Evolutionary conservation across 2,888 invertebrate genomes (phyloP), one percentile per base, ranked within the genome.

Genomic region (Diarsia rubi): DNA sequence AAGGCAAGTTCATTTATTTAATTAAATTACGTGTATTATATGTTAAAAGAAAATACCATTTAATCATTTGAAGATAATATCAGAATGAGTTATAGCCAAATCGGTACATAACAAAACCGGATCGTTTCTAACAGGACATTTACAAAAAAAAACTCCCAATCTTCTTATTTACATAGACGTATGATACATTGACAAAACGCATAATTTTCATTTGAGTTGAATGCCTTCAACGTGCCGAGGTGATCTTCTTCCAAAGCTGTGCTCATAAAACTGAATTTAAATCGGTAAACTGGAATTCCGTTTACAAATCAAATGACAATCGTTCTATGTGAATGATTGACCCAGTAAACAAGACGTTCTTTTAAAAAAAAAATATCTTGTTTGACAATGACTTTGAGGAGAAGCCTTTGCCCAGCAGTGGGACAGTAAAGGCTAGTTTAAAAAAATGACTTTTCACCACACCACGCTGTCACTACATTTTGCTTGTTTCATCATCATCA

Each of bases 31-130:
- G 12, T n/a, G 49, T 21, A 69, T 24, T 47, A 24, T 8, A 42
- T 42, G 31, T 63, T 64, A 87, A 83, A 82, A 79, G 88, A 87
- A 87, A 87, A 86, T 68, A 80, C 67, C 73, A 47, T 8, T 37
- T 44, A 19, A 73, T 64, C 45, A 67, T 70, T 83, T 73, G 54
- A 73, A n/a, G n/a, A 37, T 65, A 75, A 68, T 24, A 69, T 31
- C 52, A 54, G 37, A 76, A 69, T 87, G 75, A 81, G 70, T 71
- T 81, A 75, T 52, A 63, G 21, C 24, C 60, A 45, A 21, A 75
- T 71, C 69, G 69, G 75, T 82, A 73, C 65, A 79, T 77, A 70
- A 80, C 78, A 69, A 82, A 90, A 87, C 89, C 90, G 88, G 91
- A 88, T 89, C 67, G 86, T 14, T 57, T 66, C 68, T 84, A 77